phyloP scores from a whole-genome alignment of 1,140 invertebrate species.

The Drosophila miranda region DNA sequence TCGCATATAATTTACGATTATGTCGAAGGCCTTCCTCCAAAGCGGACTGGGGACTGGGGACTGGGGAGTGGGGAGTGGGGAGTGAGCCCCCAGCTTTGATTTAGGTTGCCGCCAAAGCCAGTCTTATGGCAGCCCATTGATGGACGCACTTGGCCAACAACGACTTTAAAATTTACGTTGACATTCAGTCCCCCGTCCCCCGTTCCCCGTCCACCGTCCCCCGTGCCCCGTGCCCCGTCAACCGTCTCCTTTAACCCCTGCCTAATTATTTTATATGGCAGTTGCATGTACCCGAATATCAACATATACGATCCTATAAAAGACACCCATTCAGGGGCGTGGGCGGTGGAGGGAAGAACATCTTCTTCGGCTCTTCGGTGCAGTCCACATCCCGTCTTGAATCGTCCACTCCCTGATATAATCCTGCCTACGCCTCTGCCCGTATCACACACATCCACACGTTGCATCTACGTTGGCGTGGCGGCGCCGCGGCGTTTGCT shows the following conservation, averaged over 20 bases:
- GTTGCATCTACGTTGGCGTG: slow-evolving; percentile 53
- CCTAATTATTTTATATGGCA: slow-evolving; percentile 74
- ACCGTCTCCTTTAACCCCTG: slow-evolving; percentile 32
- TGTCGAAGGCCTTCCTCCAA: slow-evolving; percentile 17
- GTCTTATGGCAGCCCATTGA: slow-evolving; percentile 63
- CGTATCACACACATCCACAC: slow-evolving; percentile 6
- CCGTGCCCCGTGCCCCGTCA: neutral
- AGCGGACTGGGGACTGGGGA: too few relatives aligned
- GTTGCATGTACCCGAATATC: slow-evolving; percentile 26
- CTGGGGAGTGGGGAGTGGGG: too few relatives aligned
- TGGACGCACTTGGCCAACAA: slow-evolving; percentile 63
- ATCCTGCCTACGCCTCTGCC: too few relatives aligned
- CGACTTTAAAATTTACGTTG: slow-evolving; percentile 61
- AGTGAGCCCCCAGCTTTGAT: slow-evolving; percentile 50
- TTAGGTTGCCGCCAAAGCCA: slow-evolving; percentile 62
- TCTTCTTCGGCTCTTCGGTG: too few relatives aligned
- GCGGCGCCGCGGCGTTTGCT: slow-evolving; percentile 55
- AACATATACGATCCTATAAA: slow-evolving; percentile 1
- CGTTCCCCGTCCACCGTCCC: neutral
- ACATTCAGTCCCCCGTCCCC: slow-evolving; percentile 45
- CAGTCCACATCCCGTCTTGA: too few relatives aligned
- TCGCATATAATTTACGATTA: slow-evolving; percentile 75
- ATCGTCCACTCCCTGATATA: too few relatives aligned
- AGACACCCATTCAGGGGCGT: too few relatives aligned
- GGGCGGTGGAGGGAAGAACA: too few relatives aligned